Conservation (phyloP, 2,888 invertebrate genomes). For the Tetragonisca angustula region DNA sequence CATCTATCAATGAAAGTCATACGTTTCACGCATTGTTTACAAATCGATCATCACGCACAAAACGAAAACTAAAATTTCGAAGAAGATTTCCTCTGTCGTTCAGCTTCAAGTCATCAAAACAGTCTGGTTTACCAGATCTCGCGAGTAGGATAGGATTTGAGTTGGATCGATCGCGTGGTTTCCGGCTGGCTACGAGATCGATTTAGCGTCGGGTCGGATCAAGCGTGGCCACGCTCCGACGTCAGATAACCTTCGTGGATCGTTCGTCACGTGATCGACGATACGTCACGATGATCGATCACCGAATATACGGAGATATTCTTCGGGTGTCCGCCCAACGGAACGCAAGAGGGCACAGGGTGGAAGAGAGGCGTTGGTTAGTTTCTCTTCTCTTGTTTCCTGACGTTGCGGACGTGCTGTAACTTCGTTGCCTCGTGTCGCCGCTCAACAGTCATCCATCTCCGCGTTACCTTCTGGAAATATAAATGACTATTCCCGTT, state of each 20-base stretch:
- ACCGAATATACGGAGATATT: slow-evolving; percentile 56
- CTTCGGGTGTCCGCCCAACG: slow-evolving; percentile 50
- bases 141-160: neutral
- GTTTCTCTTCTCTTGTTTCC: slow-evolving; percentile 29
- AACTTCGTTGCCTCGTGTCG: slow-evolving; percentile 37
- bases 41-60: too few species aligned
- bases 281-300: slow-evolving; percentile 72
- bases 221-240: slow-evolving; percentile 7
- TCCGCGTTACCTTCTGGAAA: slow-evolving; percentile 38
- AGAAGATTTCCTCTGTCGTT: too few species aligned
- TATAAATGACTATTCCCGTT: slow-evolving; percentile 53
- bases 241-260: slow-evolving; percentile 25
- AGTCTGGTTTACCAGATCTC: neutral
- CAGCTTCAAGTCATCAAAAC: too few species aligned
- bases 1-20: too few species aligned
- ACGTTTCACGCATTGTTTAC: too few species aligned
- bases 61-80: too few species aligned
- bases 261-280: slow-evolving; percentile 63
- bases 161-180: slow-evolving; percentile 17
- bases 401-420: neutral
- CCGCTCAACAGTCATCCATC: slow-evolving; percentile 57
- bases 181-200: slow-evolving; percentile 25
- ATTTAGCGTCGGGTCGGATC: slow-evolving; percentile 40
- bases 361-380: neutral
- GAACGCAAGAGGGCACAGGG: slow-evolving; percentile 47